A percentile compares a stretch with the other conserved stretches of the same genome.
Evolutionary conservation across 2,797 vertebrate genomes (phyloP).

Genomic region (Sebastolobus altivelis): DNA sequence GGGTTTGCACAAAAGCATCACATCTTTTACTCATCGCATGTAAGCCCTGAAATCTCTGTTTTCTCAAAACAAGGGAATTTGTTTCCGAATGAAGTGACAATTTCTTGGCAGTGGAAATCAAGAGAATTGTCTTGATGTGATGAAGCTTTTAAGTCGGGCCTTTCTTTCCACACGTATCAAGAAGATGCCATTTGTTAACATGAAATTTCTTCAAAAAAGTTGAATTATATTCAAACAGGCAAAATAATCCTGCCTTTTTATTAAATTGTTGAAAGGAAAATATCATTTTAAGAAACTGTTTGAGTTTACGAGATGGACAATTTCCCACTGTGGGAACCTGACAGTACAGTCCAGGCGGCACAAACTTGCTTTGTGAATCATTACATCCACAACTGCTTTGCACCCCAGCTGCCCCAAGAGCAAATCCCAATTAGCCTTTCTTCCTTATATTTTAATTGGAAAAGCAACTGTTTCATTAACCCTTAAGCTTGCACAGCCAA

Average conservation of each 20-base stretch:
- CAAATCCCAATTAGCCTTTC: conserved; percentile 66
- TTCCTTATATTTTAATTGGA: conserved; percentile 66
- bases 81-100: background rate
- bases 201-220: background rate
- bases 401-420: conserved; percentile 26
- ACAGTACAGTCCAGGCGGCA: conserved; percentile 9
- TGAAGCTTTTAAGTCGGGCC: background rate
- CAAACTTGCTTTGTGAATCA: conserved; percentile 25
- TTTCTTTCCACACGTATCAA: background rate
- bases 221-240: background rate
- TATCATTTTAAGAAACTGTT: background rate
- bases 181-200: background rate
- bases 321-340: conserved; percentile 2
- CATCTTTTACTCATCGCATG: background rate
- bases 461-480: conserved; percentile 74
- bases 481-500: conserved; percentile 32
- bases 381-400: conserved; percentile 24
- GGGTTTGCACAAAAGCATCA: conserved; percentile 18
- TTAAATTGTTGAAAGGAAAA: conserved; percentile 5
- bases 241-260: background rate
- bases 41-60: conserved; percentile 1
- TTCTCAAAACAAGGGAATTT: background rate
- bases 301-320: background rate
- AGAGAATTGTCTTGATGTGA: background rate
- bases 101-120: conserved; percentile 5